Evolutionary conservation across 2,888 invertebrate species (phyloP).

Genomic region (Rhingia campestris): DNA sequence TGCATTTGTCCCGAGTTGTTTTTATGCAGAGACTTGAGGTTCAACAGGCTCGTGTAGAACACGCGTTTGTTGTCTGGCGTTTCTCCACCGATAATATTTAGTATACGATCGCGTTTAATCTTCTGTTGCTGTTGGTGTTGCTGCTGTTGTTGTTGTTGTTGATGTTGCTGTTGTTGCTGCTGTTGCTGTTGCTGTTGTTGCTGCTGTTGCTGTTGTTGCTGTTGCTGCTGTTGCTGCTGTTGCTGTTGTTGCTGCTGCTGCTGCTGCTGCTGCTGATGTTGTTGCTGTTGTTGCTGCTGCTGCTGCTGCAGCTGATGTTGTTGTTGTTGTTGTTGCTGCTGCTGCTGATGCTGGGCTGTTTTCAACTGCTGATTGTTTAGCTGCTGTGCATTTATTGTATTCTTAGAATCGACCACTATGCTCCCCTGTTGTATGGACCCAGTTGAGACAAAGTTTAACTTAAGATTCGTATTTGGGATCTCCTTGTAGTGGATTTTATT

Average conservation of each 20-base stretch:
- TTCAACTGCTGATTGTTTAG: conserved; percentile 70
- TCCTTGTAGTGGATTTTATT: conserved; percentile 81
- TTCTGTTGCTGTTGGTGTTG: conserved; percentile 78
- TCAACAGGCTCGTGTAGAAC: conserved; percentile 81
- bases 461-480: conserved; percentile 80
- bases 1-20: conserved; percentile 81
- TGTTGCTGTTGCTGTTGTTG: conserved; percentile 70
- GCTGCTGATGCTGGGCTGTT: conserved; percentile 75
- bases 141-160: conserved; percentile 75
- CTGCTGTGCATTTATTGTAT: conserved; percentile 65
- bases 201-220: conserved; percentile 74
- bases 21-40: conserved; percentile 81
- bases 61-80: conserved; percentile 79
- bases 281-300: conserved; percentile 76
- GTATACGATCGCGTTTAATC: conserved; percentile 77
- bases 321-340: conserved; percentile 75
- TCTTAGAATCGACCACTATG: conserved; percentile 75
- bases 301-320: conserved; percentile 76
- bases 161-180: conserved; percentile 74
- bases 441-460: conserved; percentile 81
- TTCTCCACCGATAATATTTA: conserved; percentile 76
- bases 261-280: conserved; percentile 64
- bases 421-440: conserved; percentile 76
- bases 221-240: conserved; percentile 75
- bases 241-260: conserved; percentile 75